Evolutionary conservation across 2,113 vertebrate genomes (phyloP), one percentile per base, ranked within the genome.

Genomic region (Channa argus): DNA sequence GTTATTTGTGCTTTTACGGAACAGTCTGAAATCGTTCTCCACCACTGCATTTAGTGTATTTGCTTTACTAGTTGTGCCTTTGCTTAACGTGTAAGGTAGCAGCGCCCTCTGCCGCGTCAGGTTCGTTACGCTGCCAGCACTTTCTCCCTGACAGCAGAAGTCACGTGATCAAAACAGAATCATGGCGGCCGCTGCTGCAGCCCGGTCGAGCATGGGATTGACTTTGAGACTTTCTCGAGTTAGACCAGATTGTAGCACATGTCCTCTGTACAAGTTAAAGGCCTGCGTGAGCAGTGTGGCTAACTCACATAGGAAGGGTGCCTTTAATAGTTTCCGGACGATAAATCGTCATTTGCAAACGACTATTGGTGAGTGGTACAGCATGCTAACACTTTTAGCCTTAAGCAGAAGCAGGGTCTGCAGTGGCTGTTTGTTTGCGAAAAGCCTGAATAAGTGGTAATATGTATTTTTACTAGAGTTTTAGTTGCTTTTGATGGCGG

Each of bases 101-200:
- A 79, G 71, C 72, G 64, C 74, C 78, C 74, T 71, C 91, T 91
- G 81, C 46, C 71, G 91, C 14, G 49, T 36, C 47, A 0, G 5
- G 11, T 3, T 12, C 5, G 2, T 11, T 1, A 4, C 1, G 5
- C 68, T 71, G 24, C 24, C 24, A 24, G 24, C 1, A 49, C 59
- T 53, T 83, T 13, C 50, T 59, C 92, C 92, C 93, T 88, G 93
- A 39, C 38, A 5, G 0, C 11, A 3, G 3, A 0, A 5, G 1
- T 11, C 90, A 91, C 39, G 88, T 95, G 94, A 94, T 51, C 73
- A 91, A 69, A 94, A 93, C 91, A 93, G 66, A 82, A 83, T 71
- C 71, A 95, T 95, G 94, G 94, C 94, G 87, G 91, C 92, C 4
- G 79, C 91, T 34, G 87, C 84, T 60, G 90, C 88, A 24, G 91